Base-by-base conservation (phyloP, 2,797 vertebrate genomes). In the Amblyraja radiata region DNA sequence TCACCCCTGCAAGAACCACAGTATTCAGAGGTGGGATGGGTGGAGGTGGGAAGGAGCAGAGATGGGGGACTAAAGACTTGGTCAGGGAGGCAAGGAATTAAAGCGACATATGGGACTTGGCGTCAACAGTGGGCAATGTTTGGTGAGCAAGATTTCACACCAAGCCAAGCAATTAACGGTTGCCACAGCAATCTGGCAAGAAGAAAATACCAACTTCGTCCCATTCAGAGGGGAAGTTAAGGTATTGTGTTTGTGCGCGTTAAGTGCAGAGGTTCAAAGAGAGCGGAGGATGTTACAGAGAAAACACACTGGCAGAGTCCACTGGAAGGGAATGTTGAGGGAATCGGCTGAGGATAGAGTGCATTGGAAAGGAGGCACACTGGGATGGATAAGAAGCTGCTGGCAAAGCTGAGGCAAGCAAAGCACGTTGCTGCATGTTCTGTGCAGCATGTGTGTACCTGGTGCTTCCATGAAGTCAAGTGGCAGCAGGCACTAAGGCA, bases 401-500 rank as follows among this genome's bases (percentile, higher is more conserved):
- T 94, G 93, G 13, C 54, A 10, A 0, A 39, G 93, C 95, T 95
- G 94, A 94, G 94, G 94, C 94, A 94, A 95, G 95, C 92, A 21
- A 88, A 88, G 84, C 84, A 68, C 16, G 32, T 23, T 88, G 84
- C n/a, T 13, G 63, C 77, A 14, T 58, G 39, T 25, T 46, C 4
- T 46, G 10, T 2, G 68, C 73, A 68, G 21, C 25, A 8, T 83
- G 21, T 74, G 94, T 88, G 93, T 97, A 98, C 97, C 97, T 97
- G 97, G 94, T 96, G 96, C 84, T 94, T 97, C 97, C 96, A 96
- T 93, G 96, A 94, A 95, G 96, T 96, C 95, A 97, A 97, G 96
- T 96, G 97, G 97, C 97, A 97, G 97, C 97, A 98, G 95, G 96
- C 94, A 94, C 96, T 97, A 95, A 97, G 93, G 95, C 97, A 98